Evolutionary conservation across 2,113 vertebrate genomes (phyloP).

Genomic region (Alligator mississippiensis): DNA sequence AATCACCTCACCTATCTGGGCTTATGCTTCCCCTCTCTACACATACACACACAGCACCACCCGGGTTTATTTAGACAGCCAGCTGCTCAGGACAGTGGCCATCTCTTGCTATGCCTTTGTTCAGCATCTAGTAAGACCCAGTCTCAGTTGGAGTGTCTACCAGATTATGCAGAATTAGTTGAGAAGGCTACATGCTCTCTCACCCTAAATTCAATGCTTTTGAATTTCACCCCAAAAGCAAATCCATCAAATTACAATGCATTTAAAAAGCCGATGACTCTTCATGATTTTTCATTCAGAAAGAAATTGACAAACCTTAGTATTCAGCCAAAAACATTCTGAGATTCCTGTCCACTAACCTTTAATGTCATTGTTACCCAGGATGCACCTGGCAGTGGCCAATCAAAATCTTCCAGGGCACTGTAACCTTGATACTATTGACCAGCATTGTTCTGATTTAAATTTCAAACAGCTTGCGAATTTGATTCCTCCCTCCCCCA

Average conservation of each 20-base stretch:
- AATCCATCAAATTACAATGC: neutral
- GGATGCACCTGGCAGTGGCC: constrained; percentile 20
- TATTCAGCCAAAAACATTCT: neutral
- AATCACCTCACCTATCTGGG: accelerated
- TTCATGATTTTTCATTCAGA: neutral
- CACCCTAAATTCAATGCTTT: neutral
- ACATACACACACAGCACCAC: accelerated
- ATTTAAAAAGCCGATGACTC: neutral
- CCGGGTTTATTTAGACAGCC: neutral
- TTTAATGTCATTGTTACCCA: constrained; percentile 57
- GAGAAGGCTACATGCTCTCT: too few species aligned
- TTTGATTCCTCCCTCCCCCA: constrained; percentile 74
- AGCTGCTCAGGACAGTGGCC: neutral
- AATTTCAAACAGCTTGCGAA: constrained; percentile 82
- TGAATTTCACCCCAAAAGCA: neutral
- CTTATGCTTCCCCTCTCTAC: neutral
- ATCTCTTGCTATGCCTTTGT: neutral
- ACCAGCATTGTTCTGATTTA: constrained; percentile 78
- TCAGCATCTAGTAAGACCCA: neutral
- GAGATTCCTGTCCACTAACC: constrained; percentile 1
- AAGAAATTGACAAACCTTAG: neutral
- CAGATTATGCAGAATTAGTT: too few species aligned
- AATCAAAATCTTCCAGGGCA: constrained; percentile 58
- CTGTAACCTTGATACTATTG: constrained; percentile 75
- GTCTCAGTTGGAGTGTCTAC: neutral